Base-by-base conservation (phyloP, 2,888 invertebrate species). In the Theretra japonica region DNA sequence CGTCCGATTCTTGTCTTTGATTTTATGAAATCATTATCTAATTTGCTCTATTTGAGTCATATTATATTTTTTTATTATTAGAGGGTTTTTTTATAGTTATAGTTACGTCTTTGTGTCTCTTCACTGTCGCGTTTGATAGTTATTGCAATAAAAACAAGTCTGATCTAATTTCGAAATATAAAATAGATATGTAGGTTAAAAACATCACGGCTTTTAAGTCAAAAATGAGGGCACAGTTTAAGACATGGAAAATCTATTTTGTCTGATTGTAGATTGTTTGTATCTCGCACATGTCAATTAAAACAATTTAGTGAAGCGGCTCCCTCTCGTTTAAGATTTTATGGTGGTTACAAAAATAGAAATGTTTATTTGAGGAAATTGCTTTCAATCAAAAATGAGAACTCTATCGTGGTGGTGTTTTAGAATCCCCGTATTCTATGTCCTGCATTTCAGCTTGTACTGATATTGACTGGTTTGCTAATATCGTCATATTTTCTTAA, bases 291-390 rank as follows among this genome's bases (percentile, higher is more conserved):
- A 6, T 17, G 41, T 21, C 65, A 65, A 65, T 65, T 65, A 65
- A 65, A 65, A 65, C 65, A 65, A 65, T 41, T 33, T 33, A 21
- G n/a, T 23, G 23, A 23, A 41, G 41, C 48, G 23, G 41, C 15
- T 15, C 48, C 23, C 65, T 33, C 17, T 17, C 65, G 48, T 65
- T 65, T 15, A 65, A 15, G 6, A 23, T 65, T 65, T 65, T 48
- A 65, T 65, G 48, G 17, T 48, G 15, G 48, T 23, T 48, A 48
- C 23, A 65, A 65, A 65, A 65, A 65, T 65, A 65, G 65, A 65
- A 65, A 65, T 48, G 48, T 65, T 65, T 65, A 65, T 65, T 4
- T 23, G 48, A 65, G 48, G 23, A 65, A 48, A 65, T 65, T 65
- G 23, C 65, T 65, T 41, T 48, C 48, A 65, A 65, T 65, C 41